phyloP scores from a whole-genome alignment of 2,113 vertebrate genomes.

The Oncorhynchus mykiss region DNA sequence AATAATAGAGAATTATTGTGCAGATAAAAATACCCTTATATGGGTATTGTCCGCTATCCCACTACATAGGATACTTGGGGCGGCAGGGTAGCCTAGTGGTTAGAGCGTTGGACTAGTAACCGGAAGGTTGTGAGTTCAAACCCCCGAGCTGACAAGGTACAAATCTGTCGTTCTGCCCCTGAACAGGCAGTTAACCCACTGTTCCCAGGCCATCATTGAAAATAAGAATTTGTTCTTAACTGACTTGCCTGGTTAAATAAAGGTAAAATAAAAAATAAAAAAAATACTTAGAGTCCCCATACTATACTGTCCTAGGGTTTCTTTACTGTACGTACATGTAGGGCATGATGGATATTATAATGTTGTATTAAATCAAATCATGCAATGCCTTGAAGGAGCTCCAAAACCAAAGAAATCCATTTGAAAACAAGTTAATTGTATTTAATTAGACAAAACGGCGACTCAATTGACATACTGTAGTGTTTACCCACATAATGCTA shows the following conservation, averaged over 20 bases:
- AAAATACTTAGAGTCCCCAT: not conserved
- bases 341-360: not conserved
- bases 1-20: not conserved
- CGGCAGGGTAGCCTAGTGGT: too few species aligned
- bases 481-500: slow-evolving; percentile 7
- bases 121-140: too few species aligned
- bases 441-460: not conserved
- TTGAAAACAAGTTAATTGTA: slow-evolving; percentile 8
- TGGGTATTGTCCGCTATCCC: too few species aligned
- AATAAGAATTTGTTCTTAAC: too few species aligned
- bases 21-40: not conserved
- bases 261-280: too few species aligned
- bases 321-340: not conserved
- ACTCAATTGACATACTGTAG: not conserved
- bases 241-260: too few species aligned
- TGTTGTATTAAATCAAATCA: not conserved
- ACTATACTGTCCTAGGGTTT: not conserved
- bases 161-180: too few species aligned
- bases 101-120: too few species aligned
- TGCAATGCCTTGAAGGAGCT: not conserved
- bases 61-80: too few species aligned
- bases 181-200: too few species aligned
- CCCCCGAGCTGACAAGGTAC: too few species aligned
- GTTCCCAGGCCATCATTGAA: too few species aligned
- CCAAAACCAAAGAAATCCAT: slow-evolving; percentile 1